Percentiles rank a stretch among this genome's conserved stretches.
phyloP scores from a whole-genome alignment of 2,113 vertebrate species.

The Chitala chitala region DNA sequence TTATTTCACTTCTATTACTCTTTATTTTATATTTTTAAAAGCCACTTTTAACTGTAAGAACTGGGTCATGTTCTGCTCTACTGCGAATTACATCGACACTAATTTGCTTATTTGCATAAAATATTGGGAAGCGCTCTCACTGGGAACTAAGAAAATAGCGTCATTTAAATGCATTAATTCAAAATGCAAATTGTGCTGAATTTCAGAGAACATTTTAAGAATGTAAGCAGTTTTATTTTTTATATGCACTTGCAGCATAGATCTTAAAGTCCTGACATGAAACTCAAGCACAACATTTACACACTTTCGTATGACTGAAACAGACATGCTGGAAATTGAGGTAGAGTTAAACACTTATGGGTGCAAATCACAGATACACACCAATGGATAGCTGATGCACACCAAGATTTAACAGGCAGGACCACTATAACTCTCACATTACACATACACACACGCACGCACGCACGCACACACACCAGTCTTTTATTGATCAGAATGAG shows the following conservation, averaged over 20 bases:
- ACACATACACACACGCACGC: background rate
- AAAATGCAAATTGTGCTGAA: constrained; percentile 29
- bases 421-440: background rate
- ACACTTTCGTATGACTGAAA: background rate
- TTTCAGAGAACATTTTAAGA: background rate
- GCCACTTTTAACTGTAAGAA: constrained; percentile 11
- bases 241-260: background rate
- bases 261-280: background rate
- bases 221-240: constrained; percentile 10
- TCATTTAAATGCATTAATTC: constrained; percentile 31
- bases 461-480: background rate
- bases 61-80: constrained; percentile 6
- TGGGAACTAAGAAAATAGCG: constrained; percentile 29
- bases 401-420: background rate
- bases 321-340: background rate
- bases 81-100: constrained; percentile 22
- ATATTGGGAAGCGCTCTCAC: constrained; percentile 37
- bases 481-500: too few relatives aligned
- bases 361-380: too few relatives aligned
- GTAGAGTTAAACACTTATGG: background rate
- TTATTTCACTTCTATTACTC: background rate
- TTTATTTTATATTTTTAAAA: constrained; percentile 14
- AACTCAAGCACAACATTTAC: background rate
- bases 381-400: background rate
- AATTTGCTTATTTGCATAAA: constrained; percentile 46